Evolutionary conservation across 2,113 vertebrate species (phyloP).

Genomic region (Alligator mississippiensis): DNA sequence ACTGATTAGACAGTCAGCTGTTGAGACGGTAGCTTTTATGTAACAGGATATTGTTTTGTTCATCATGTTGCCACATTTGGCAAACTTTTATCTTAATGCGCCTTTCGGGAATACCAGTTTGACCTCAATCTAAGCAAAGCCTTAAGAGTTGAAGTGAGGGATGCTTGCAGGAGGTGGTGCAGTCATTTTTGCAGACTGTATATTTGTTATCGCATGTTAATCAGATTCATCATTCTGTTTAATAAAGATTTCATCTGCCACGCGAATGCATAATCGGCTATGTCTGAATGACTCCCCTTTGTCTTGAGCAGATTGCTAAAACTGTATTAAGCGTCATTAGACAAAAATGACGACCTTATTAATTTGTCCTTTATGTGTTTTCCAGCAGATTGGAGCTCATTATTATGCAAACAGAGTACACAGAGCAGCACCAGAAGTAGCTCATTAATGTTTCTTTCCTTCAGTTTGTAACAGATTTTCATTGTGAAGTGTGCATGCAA

Average conservation of each 20-base stretch:
- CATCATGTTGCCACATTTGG: slow-evolving; percentile 72
- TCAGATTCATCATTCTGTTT: slow-evolving; percentile 83
- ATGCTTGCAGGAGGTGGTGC: slow-evolving; percentile 69
- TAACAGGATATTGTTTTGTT: slow-evolving; percentile 73
- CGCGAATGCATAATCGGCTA: slow-evolving; percentile 79
- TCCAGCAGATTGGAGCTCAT: slow-evolving; percentile 79
- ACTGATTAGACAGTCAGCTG: slow-evolving; percentile 66
- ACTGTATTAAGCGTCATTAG: slow-evolving; percentile 82
- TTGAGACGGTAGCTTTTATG: slow-evolving; percentile 61
- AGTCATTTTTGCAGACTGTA: slow-evolving; percentile 69
- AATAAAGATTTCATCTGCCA: slow-evolving; percentile 85
- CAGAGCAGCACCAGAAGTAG: slow-evolving; percentile 69
- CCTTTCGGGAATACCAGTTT: slow-evolving; percentile 79
- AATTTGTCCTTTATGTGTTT: slow-evolving; percentile 82
- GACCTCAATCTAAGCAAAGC: slow-evolving; percentile 87
- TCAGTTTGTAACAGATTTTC: slow-evolving; percentile 70
- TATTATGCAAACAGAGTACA: slow-evolving; percentile 81
- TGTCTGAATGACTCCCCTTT: slow-evolving; percentile 78
- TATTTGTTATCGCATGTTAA: slow-evolving; percentile 84
- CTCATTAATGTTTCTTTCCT: slow-evolving; percentile 75
- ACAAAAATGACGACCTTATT: slow-evolving; percentile 78
- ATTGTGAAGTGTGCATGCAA: slow-evolving; percentile 66
- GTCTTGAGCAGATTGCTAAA: slow-evolving; percentile 84
- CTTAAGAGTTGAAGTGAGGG: slow-evolving; percentile 64
- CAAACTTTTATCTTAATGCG: slow-evolving; percentile 81